A percentile compares a stretch with the other conserved stretches of the same genome.
Evolutionary conservation across 2,113 vertebrate species (phyloP).

Genomic region (Dascyllus trimaculatus): DNA sequence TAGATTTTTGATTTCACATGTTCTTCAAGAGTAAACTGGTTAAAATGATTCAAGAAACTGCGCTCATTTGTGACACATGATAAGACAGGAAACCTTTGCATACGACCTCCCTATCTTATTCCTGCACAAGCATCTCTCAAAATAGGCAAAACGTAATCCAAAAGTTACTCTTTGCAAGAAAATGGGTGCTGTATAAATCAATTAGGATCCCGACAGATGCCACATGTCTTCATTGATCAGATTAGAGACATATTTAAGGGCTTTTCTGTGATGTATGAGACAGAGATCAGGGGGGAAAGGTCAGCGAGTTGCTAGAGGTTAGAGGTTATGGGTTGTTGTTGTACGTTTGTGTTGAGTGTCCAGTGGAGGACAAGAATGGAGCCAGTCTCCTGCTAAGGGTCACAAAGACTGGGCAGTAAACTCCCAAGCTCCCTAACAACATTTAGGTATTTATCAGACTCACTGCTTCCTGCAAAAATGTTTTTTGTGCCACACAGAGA

Average conservation of each 20-base stretch:
- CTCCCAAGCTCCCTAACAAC: slow-evolving; percentile 33
- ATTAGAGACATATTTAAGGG: slow-evolving; percentile 43
- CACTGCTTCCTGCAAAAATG: neutral
- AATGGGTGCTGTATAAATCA: slow-evolving; percentile 37
- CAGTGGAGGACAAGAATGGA: slow-evolving; percentile 63
- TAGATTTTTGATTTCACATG: neutral
- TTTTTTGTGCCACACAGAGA: too few relatives aligned
- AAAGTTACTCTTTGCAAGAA: neutral
- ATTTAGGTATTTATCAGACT: neutral
- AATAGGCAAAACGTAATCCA: slow-evolving; percentile 35
- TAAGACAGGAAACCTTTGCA: neutral
- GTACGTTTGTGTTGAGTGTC: slow-evolving; percentile 67
- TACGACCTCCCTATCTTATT: neutral
- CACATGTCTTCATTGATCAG: slow-evolving; percentile 52
- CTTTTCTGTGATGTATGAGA: slow-evolving; percentile 65
- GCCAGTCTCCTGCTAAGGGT: slow-evolving; percentile 67
- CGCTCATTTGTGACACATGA: neutral
- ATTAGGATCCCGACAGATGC: slow-evolving; percentile 43
- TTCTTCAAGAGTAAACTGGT: neutral
- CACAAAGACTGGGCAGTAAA: slow-evolving; percentile 53
- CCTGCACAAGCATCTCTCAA: neutral
- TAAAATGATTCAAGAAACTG: neutral
- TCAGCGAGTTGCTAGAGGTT: slow-evolving; percentile 63
- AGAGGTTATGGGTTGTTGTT: slow-evolving; percentile 62
- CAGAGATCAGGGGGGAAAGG: slow-evolving; percentile 72